Evolutionary conservation across 2,888 invertebrate genomes (phyloP).

Genomic region (Noctua fimbriata): DNA sequence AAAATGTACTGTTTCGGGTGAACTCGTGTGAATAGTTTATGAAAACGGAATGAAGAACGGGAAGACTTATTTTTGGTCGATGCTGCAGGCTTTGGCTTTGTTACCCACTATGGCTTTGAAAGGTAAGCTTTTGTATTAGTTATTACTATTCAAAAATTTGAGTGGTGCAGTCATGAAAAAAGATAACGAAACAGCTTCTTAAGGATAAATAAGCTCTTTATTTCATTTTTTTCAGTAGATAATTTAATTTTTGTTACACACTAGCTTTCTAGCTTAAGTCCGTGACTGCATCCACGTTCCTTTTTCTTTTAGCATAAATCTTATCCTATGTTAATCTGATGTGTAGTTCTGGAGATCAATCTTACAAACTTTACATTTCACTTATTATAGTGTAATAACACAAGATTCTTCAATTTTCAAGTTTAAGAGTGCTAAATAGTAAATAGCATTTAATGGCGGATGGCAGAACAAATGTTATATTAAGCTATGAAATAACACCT

Average conservation of each 20-base stretch:
- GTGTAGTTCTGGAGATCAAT: not conserved
- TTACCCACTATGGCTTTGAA: slow-evolving; percentile 87
- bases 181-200: not conserved
- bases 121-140: slow-evolving; percentile 74
- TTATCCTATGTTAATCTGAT: not conserved
- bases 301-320: not conserved
- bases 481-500: not conserved
- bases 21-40: slow-evolving; percentile 73
- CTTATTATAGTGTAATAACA: not conserved
- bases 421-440: not conserved
- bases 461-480: not conserved
- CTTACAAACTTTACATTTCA: not conserved
- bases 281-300: not conserved
- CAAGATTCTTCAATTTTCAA: not conserved
- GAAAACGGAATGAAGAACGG: slow-evolving; percentile 85
- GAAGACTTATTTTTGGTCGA: slow-evolving; percentile 84
- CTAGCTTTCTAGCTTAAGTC: not conserved
- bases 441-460: not conserved
- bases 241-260: not conserved
- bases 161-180: not conserved
- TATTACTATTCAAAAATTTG: not conserved
- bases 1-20: slow-evolving; percentile 81
- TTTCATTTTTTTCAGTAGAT: not conserved
- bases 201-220: not conserved
- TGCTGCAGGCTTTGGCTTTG: slow-evolving; percentile 85